These are phyloP conservation scores for Gonatopus flavifemur DNA, from an alignment of 1,140 invertebrate genomes.

Conservation along the genomic window DNA sequence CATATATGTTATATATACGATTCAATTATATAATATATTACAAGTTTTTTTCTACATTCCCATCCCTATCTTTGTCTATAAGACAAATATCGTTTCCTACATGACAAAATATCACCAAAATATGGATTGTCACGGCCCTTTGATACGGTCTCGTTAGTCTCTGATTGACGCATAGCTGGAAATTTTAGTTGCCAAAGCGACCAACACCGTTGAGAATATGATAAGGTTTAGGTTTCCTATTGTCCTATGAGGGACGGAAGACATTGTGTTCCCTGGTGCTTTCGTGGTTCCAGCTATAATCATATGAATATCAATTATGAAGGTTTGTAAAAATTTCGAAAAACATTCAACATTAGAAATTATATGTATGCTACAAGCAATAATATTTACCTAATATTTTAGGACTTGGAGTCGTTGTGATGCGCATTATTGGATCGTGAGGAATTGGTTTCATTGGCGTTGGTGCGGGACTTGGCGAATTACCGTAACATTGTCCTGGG, in stretches of 20 bases:
- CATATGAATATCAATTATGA: slow-evolving; percentile 8
- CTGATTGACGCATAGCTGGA: too few relatives aligned
- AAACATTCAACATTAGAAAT: not conserved
- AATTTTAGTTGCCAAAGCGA: too few relatives aligned
- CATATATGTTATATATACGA: too few relatives aligned
- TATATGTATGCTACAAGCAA: too few relatives aligned
- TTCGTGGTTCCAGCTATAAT: slow-evolving; percentile 16
- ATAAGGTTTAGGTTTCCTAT: slow-evolving; percentile 5
- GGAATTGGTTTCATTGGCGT: slow-evolving; percentile 44
- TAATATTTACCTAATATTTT: slow-evolving; percentile 30
- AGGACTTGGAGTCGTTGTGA: slow-evolving; percentile 33
- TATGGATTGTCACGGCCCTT: too few relatives aligned
- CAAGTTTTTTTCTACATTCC: too few relatives aligned
- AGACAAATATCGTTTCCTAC: too few relatives aligned
- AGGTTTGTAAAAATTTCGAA: not conserved
- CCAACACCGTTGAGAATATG: not conserved
- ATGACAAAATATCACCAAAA: too few relatives aligned
- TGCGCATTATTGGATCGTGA: slow-evolving; percentile 43
- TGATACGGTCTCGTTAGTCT: too few relatives aligned
- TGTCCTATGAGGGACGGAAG: slow-evolving; percentile 15
- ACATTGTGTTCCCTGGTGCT: slow-evolving; percentile 24
- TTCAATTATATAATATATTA: too few relatives aligned
- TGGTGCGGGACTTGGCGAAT: slow-evolving; percentile 53
- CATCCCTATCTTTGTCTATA: too few relatives aligned
- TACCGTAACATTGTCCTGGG: slow-evolving; percentile 56